phyloP scores from a whole-genome alignment of 2,888 invertebrate species.

The Drosophila melanosoma region DNA sequence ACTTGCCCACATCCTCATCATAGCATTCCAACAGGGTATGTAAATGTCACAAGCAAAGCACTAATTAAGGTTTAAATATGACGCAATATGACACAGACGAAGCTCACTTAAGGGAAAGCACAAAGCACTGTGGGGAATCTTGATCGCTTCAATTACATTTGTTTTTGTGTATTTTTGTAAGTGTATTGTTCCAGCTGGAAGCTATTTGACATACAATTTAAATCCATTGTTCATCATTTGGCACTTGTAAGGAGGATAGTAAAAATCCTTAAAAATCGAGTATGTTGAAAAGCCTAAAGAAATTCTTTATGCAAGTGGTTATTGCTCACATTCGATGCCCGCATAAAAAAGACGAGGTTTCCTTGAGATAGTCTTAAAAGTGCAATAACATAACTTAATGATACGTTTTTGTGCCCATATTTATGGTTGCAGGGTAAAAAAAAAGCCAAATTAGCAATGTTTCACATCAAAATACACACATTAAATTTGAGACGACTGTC shows the following conservation, averaged over 20 bases:
- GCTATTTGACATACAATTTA: neutral
- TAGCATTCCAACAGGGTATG: conserved; percentile 1
- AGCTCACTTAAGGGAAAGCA: conserved; percentile 5
- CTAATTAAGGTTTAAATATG: conserved; percentile 57
- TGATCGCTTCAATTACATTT: neutral
- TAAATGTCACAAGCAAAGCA: conserved; percentile 50
- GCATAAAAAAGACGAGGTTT: neutral
- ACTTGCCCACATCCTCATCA: neutral
- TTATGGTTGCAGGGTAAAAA: conserved; percentile 2
- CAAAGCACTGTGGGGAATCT: neutral
- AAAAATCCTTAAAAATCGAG: neutral
- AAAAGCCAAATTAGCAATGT: conserved; percentile 73
- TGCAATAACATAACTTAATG: neutral
- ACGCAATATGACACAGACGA: conserved; percentile 25
- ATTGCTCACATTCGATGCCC: neutral
- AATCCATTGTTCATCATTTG: neutral
- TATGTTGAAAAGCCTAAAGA: neutral
- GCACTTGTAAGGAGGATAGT: neutral
- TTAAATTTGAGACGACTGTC: conserved; percentile 80
- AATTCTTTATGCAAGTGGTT: neutral
- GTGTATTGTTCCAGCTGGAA: neutral
- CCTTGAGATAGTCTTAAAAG: neutral
- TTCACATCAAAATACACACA: conserved; percentile 77
- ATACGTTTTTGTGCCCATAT: neutral
- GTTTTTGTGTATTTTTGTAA: neutral